Conservation (phyloP, 2,888 invertebrate genomes). For the Bhutanitis thaidina region DNA sequence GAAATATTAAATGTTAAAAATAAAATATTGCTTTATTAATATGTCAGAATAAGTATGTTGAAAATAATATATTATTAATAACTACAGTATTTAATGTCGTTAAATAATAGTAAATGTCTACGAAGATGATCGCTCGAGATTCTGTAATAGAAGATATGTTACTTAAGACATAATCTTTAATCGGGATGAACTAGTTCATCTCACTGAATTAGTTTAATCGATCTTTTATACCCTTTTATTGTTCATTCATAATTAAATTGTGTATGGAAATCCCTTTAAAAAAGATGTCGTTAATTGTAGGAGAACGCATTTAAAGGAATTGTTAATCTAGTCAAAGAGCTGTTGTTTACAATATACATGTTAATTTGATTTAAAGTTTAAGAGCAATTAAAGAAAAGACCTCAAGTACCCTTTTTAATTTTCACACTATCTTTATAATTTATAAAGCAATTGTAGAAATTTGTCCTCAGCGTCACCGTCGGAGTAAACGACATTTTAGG, state of each 20-base stretch:
- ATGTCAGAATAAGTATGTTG: slow-evolving; percentile 15
- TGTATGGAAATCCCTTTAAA: too few relatives aligned
- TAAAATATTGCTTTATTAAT: slow-evolving; percentile 8
- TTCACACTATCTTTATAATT: too few relatives aligned
- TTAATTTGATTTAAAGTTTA: slow-evolving; percentile 48
- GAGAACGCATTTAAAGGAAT: slow-evolving; percentile 29
- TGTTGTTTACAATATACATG: slow-evolving; percentile 62
- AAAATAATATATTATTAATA: slow-evolving; percentile 23
- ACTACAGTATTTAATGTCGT: slow-evolving; percentile 44
- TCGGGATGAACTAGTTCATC: too few relatives aligned
- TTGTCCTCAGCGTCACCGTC: too few relatives aligned
- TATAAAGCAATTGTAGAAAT: too few relatives aligned
- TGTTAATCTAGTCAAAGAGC: slow-evolving; percentile 73
- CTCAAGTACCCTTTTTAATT: slow-evolving; percentile 11
- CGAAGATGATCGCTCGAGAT: slow-evolving; percentile 33
- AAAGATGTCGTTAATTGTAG: neutral
- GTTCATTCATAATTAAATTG: neutral
- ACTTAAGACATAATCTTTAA: neutral
- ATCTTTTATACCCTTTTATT: neutral
- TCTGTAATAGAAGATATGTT: neutral
- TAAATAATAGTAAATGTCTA: slow-evolving; percentile 65
- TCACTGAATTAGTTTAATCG: neutral
- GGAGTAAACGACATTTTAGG: too few relatives aligned
- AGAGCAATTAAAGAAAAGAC: slow-evolving; percentile 34
- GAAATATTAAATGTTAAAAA: slow-evolving; percentile 1